Base-by-base conservation (phyloP, 2,888 invertebrate species). In the Sinhomidia bicolor region DNA sequence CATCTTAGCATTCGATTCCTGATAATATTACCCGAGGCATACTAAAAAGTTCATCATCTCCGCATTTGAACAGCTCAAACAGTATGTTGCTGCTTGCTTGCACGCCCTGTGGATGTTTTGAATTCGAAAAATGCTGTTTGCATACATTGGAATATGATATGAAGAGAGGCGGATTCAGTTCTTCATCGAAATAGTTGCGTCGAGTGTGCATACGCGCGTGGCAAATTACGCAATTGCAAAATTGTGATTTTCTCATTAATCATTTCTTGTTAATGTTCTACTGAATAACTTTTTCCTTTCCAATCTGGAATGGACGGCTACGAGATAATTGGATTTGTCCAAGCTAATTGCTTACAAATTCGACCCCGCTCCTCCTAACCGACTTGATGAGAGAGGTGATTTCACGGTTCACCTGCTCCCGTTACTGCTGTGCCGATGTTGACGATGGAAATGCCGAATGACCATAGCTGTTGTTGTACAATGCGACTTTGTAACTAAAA, bases 141-240 rank as follows among this genome's bases (percentile, higher is more conserved):
- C 36, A 36, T 36, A 4, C 9, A 51, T 12, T 14, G 51, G 2
- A 51, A 51, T 51, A 51, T 14, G 51, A 51, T 57, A 12, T n/a
- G n/a, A n/a, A n/a, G n/a, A n/a, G n/a, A n/a, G n/a, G n/a, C n/a
- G n/a, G n/a, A n/a, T n/a, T n/a, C n/a, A n/a, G n/a, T n/a, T n/a
- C n/a, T n/a, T n/a, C n/a, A 29, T 26, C 10, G 9, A 36, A 9
- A 36, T 41, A 17, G 29, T 29, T 62, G 7, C 36, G 32, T 36
- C 14, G 14, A 32, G 23, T 32, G 36, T 36, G 36, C 17, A 68
- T 9, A 68, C 68, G 36, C 36, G 68, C 68, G 68, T 68, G 32
- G 36, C n/a, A 10, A 68, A 68, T 68, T 68, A 68, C 68, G n/a
- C 36, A 68, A 68, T 68, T 68, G 68, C 68, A 17, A 68, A 14